Evolutionary conservation across 2,888 invertebrate species (phyloP).

Genomic region (Pristionchus arcanus): DNA sequence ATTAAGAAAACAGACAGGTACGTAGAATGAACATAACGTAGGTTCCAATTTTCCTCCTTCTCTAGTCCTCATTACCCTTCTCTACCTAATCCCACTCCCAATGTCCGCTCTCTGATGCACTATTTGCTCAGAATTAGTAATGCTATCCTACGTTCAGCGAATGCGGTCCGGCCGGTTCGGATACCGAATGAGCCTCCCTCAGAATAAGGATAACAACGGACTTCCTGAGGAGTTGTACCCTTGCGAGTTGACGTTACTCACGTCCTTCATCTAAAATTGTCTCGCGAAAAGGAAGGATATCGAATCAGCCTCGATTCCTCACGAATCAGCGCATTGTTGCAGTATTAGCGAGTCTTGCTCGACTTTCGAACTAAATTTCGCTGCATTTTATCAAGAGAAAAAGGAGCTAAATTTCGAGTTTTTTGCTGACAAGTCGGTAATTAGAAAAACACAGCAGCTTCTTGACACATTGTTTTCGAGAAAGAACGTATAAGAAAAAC

Average conservation of each 20-base stretch:
- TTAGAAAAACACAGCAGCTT: not conserved
- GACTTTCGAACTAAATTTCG: not conserved
- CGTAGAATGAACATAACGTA: not conserved
- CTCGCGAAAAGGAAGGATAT: not conserved
- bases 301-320: not conserved
- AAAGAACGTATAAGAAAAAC: not conserved
- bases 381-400: not conserved
- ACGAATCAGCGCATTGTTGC: conserved; percentile 12
- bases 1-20: not conserved
- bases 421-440: not conserved
- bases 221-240: not conserved
- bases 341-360: not conserved
- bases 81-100: not conserved
- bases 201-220: not conserved
- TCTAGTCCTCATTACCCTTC: not conserved
- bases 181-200: not conserved
- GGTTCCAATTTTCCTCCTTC: not conserved
- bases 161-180: not conserved
- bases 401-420: not conserved
- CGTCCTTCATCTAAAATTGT: not conserved
- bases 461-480: conserved; percentile 17
- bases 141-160: conserved; percentile 13
- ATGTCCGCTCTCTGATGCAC: not conserved
- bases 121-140: conserved; percentile 27
- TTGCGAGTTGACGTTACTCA: not conserved